Percentiles rank a stretch among this genome's conserved stretches.
phyloP scores from a whole-genome alignment of 2,888 invertebrate species.

The Drosophila pullipes region DNA sequence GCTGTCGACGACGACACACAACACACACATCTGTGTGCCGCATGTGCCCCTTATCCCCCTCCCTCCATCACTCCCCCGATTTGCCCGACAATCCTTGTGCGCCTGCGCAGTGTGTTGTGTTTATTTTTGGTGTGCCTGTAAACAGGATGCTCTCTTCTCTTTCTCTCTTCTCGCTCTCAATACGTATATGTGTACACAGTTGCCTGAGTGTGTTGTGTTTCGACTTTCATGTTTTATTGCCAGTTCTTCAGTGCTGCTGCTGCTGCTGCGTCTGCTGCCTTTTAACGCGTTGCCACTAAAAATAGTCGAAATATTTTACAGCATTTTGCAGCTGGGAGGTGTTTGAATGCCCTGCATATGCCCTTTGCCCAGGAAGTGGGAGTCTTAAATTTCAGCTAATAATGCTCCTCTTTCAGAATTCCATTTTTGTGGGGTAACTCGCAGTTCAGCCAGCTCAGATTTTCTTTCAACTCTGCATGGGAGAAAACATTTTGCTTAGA shows the following conservation, averaged over 20 bases:
- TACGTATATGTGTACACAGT: conserved; percentile 9
- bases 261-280: conserved; percentile 16
- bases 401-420: neutral
- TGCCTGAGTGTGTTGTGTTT: conserved; percentile 22
- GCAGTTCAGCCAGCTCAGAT: neutral
- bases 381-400: neutral
- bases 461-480: conserved; percentile 5
- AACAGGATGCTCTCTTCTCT: conserved; percentile 42
- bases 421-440: conserved; percentile 6
- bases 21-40: conserved; percentile 47
- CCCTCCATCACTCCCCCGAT: neutral
- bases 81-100: conserved; percentile 30
- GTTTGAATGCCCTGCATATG: conserved; percentile 36
- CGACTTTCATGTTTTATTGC: conserved; percentile 49
- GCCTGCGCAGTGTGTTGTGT: conserved; percentile 53
- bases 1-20: conserved; percentile 34
- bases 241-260: conserved; percentile 15
- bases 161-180: neutral
- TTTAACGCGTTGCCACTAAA: conserved; percentile 55
- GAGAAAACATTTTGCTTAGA: conserved; percentile 17
- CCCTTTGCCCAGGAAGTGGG: neutral
- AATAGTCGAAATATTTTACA: conserved; percentile 57
- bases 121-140: conserved; percentile 55
- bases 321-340: conserved; percentile 54
- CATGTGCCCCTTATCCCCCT: conserved; percentile 27